Evolutionary conservation across 1,140 invertebrate species (phyloP), one percentile per base, ranked within the genome.

Genomic region (Eriosoma lanigerum): DNA sequence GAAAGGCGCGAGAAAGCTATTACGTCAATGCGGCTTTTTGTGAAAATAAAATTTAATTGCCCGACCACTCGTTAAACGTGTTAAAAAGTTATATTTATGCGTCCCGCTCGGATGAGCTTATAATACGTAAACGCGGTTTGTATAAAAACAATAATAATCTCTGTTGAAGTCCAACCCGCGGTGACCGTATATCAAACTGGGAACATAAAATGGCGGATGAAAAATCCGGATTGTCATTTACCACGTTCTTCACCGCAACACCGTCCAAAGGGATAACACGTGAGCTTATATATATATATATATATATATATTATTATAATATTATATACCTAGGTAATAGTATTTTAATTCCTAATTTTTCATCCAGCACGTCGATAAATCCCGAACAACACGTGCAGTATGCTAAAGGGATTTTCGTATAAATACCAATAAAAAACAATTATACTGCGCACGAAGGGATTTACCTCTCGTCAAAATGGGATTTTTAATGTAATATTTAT

Each of bases 101-200:
- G 38, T 26, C 24, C 56, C 17, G 38, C 75, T 24, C 26, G 32
- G n/a, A n/a, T 29, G 64, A 21, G 58, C 24, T 52, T 52, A 72
- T 52, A 4, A 72, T 52, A 72, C 68, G 48, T 29, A 29, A 50
- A 70, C 46, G 60, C 73, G 73, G 73, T 54, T 46, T 54, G 19
- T 76, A 60, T 76, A 76, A 76, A 75, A 78, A 78, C 75, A 62
- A 78, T 78, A 62, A 78, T 78, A 78, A 78, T 78, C 75, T 78
- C 75, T 48, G 75, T 78, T 78, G 54, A 78, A 78, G 54, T 58
- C 75, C 56, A 17, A 78, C 38, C 75, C 75, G 56, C 75, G 56
- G 12, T 21, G 75, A 76, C 73, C 56, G 54, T 46, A 62, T 24
- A 56, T 75, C 52, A 75, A 56, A 48, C 13, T 26, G 13, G 73